A percentile compares a stretch with the other conserved stretches of the same genome.
Evolutionary conservation across 1,140 invertebrate genomes (phyloP).

Genomic region (Cotesia chilonis): DNA sequence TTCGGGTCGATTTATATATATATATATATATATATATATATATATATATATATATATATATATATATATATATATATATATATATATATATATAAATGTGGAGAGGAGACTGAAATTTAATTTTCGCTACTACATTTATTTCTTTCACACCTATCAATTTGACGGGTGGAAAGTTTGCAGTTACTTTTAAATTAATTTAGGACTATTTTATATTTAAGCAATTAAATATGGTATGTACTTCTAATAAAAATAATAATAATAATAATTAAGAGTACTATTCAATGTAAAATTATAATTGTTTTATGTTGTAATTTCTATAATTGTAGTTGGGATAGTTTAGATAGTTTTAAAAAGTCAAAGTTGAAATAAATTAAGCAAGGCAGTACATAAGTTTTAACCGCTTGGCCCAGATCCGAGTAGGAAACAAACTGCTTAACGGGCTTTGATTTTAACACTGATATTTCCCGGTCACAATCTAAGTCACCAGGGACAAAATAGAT

Average conservation of each 20-base stretch:
- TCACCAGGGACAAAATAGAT: not conserved
- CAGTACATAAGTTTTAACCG: not conserved
- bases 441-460: not conserved
- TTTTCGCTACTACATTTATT: slow-evolving; percentile 1
- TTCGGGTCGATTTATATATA: slow-evolving; percentile 16
- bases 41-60: not conserved
- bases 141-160: not conserved
- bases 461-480: not conserved
- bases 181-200: not conserved
- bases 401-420: slow-evolving; percentile 15
- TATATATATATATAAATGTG: not conserved
- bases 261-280: no score
- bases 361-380: not conserved
- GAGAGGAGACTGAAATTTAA: not conserved
- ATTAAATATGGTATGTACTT: no score
- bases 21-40: not conserved
- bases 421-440: slow-evolving; percentile 12
- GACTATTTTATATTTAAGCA: not conserved
- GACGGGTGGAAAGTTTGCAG: not conserved
- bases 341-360: not conserved
- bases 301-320: no score
- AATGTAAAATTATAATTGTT: no score
- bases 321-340: not conserved
- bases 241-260: no score
- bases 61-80: not conserved